phyloP scores from a whole-genome alignment of 2,888 invertebrate genomes.

The Cryptus viduatorius region DNA sequence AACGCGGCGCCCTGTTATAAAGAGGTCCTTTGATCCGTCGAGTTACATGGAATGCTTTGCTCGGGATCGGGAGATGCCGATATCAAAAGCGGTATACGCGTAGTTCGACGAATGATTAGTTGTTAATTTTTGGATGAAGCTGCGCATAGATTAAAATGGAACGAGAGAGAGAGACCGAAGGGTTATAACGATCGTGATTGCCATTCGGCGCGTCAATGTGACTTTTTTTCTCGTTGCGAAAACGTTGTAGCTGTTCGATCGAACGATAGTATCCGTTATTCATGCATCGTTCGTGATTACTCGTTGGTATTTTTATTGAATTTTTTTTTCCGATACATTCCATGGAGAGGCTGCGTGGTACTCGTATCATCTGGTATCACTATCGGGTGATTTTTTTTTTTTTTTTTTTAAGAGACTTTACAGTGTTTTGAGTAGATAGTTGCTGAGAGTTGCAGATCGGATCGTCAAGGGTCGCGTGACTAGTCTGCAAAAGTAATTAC shows the following conservation, averaged over 20 bases:
- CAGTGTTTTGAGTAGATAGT: not conserved
- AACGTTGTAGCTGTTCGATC: not conserved
- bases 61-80: too few relatives aligned
- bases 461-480: conserved; percentile 6
- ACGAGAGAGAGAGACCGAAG: too few relatives aligned
- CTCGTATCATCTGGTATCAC: not conserved
- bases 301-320: not conserved
- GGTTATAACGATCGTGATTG: not conserved
- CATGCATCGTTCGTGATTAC: not conserved
- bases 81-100: too few relatives aligned
- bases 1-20: too few relatives aligned
- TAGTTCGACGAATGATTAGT: too few relatives aligned
- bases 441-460: not conserved
- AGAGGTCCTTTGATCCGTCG: too few relatives aligned
- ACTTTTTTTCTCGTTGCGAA: not conserved
- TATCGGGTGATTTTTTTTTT: not conserved
- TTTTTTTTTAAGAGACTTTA: not conserved
- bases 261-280: not conserved
- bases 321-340: not conserved
- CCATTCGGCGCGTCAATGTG: not conserved
- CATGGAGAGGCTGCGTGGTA: not conserved
- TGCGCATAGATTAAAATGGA: too few relatives aligned
- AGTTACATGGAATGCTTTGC: too few relatives aligned
- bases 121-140: too few relatives aligned
- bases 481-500: conserved; percentile 58